Conservation (phyloP, 2,888 invertebrate genomes). For the Napeogenes sylphis region DNA sequence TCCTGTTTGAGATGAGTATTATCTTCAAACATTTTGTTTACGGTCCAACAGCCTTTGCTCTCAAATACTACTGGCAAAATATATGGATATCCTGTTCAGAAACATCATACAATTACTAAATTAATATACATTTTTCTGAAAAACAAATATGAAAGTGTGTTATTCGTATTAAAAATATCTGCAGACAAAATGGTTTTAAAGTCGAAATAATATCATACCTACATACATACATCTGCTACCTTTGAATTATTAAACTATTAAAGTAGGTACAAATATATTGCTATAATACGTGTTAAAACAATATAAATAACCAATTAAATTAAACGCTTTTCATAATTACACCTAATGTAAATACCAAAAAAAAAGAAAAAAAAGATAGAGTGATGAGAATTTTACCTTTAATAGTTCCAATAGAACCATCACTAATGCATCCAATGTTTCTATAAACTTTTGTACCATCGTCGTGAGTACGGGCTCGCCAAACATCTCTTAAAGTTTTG, state of each 20-base stretch:
- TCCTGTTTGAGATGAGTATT: slow-evolving; percentile 53
- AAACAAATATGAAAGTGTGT: too few species aligned
- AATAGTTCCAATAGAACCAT: slow-evolving; percentile 58
- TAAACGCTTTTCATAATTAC: background rate
- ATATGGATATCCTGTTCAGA: slow-evolving; percentile 50
- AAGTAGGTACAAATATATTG: too few species aligned
- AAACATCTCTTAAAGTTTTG: slow-evolving; percentile 49
- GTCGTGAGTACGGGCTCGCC: slow-evolving; percentile 43
- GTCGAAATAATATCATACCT: too few species aligned
- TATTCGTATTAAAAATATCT: too few species aligned
- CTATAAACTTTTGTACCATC: slow-evolving; percentile 36
- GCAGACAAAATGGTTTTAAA: too few species aligned
- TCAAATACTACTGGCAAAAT: slow-evolving; percentile 51
- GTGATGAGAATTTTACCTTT: slow-evolving; percentile 50
- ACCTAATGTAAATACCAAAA: background rate
- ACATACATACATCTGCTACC: too few species aligned
- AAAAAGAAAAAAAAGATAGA: background rate
- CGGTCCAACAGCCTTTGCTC: slow-evolving; percentile 42
- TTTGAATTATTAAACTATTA: too few species aligned
- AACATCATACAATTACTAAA: background rate
- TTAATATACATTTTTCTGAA: too few species aligned
- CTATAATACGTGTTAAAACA: too few species aligned
- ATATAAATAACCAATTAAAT: too few species aligned
- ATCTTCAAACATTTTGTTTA: slow-evolving; percentile 43
- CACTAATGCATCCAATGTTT: slow-evolving; percentile 61